Evolutionary conservation across 2,797 vertebrate species (phyloP), one percentile per base, ranked within the genome.

Genomic region (Sylvia borin): DNA sequence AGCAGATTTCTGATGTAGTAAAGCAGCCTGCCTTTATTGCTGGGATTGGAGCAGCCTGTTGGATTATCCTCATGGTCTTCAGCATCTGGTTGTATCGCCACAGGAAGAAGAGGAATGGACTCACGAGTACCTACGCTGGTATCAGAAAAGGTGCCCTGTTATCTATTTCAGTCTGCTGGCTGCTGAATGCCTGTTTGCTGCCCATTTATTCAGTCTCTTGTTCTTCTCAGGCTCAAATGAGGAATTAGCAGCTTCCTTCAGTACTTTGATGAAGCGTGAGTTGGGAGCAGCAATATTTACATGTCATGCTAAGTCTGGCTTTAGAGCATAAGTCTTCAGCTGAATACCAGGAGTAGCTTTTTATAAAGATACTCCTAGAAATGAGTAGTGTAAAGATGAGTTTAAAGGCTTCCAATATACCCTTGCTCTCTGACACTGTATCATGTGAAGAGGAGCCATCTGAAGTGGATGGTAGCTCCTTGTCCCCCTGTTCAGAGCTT

Each of bases 31-130:
- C 99, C 5, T 99, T 99, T 73, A 99, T 99, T 55, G 99, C 99
- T 1, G 99, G 99, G n/a, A 99, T 99, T 7, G 99, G 99, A 10
- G 99, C 99, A 0, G 99, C 99, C 20, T 99, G 99, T 68, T 99
- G 99, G 99, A 99, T 99, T 94, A 99, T 99, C 96, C 98, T 99
- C 70, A 99, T 99, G 99, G 99, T 99, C 78, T 99, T 99, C 97
- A 99, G 99, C 96, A 98, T 99, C 97, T 99, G 99, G 99, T 96
- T 99, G 11, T 99, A 99, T 86, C 98, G 99, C 5, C 99, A 99
- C 97, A 97, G 99, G 31, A 99, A 99, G 98, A 99, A 99, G 95
- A 98, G 99, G 79, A 99, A 97, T 2, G 99, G 99, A 17, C 99
- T 99, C 66, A 98, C 98, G 76, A 99, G 98, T 97, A 99, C 99